Evolutionary conservation across 1,140 invertebrate species (phyloP).

Genomic region (Holotrichia oblita): DNA sequence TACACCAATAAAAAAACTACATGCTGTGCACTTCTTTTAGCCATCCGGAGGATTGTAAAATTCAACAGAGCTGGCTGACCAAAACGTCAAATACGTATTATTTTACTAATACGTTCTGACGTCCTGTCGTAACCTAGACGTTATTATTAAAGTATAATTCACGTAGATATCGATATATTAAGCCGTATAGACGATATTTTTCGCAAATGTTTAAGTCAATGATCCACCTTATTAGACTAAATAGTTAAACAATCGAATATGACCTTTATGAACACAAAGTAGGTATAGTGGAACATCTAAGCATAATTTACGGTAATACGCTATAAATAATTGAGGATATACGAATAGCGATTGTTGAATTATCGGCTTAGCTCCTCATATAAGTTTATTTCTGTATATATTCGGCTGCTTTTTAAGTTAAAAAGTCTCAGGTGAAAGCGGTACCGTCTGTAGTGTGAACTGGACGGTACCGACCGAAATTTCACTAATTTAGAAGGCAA

Average conservation of each 20-base stretch:
- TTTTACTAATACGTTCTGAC: not conserved
- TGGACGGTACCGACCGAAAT: conserved; percentile 34
- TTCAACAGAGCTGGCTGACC: not conserved
- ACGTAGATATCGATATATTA: conserved; percentile 21
- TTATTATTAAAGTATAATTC: not conserved
- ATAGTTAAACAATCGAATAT: conserved; percentile 52
- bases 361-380: not conserved
- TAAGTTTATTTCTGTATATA: not conserved
- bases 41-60: not conserved
- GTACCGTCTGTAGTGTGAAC: conserved; percentile 23
- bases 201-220: conserved; percentile 45
- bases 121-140: not conserved
- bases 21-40: conserved; percentile 4
- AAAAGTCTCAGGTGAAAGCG: conserved; percentile 43
- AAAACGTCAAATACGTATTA: not conserved
- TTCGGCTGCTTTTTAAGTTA: conserved; percentile 39
- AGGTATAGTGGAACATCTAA: conserved; percentile 18
- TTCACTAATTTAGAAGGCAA: conserved; percentile 31
- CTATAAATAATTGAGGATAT: conserved; percentile 22
- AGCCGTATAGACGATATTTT: conserved; percentile 45
- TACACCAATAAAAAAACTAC: conserved; percentile 19
- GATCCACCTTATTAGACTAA: conserved; percentile 55
- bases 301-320: conserved; percentile 9
- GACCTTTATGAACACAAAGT: conserved; percentile 51
- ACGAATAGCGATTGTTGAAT: not conserved